phyloP scores from a whole-genome alignment of 1,140 invertebrate genomes.

The Eufriesea mexicana region DNA sequence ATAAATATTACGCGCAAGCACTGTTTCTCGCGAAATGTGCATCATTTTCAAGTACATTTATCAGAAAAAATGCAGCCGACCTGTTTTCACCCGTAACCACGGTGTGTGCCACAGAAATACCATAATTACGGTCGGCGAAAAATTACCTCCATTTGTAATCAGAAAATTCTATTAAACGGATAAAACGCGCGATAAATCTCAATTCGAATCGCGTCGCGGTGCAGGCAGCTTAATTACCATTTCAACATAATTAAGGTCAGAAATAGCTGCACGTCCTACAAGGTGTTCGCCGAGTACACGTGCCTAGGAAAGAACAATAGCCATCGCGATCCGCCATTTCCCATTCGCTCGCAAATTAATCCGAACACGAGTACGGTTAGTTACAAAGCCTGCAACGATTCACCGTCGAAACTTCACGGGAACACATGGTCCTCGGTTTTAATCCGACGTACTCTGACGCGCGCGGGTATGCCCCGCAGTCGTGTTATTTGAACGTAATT shows the following conservation, averaged over 20 bases:
- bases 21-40: background rate
- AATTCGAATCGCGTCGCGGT: background rate
- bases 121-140: background rate
- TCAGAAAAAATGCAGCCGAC: background rate
- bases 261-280: background rate
- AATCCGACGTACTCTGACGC: background rate
- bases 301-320: background rate
- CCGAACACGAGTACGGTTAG: background rate
- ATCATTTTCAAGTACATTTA: background rate
- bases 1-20: background rate
- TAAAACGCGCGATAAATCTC: background rate
- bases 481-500: conserved; percentile 17
- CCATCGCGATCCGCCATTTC: background rate
- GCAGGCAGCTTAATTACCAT: background rate
- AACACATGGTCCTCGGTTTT: background rate
- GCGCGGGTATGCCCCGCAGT: background rate
- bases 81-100: background rate
- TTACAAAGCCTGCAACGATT: background rate
- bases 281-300: background rate
- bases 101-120: background rate
- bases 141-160: background rate
- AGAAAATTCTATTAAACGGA: background rate
- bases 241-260: background rate
- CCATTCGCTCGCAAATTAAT: background rate
- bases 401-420: background rate